Evolutionary conservation across 2,797 vertebrate species (phyloP).

Genomic region (Mus minutoides): DNA sequence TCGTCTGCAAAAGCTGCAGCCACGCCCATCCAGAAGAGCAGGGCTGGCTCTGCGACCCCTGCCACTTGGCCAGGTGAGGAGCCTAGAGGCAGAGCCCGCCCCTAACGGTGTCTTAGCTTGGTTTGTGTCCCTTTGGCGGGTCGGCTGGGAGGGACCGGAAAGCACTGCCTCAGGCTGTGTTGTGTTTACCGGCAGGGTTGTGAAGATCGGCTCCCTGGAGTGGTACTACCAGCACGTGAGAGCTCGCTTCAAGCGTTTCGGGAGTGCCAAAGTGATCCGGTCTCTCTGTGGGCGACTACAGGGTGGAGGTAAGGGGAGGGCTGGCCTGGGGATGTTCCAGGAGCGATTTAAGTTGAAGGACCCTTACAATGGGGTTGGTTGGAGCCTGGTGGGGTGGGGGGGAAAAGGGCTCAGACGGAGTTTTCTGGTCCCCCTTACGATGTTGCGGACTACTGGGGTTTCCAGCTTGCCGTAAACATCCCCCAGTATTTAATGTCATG

Average conservation of each 20-base stretch:
- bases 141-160: accelerated
- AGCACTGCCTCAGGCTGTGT: conserved; percentile 80
- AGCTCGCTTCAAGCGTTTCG: conserved; percentile 94
- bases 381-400: too few relatives aligned
- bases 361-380: not conserved
- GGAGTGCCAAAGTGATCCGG: conserved; percentile 95
- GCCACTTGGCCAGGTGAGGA: conserved; percentile 92
- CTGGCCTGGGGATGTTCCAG: accelerated
- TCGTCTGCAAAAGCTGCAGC: conserved; percentile 93
- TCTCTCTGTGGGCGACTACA: conserved; percentile 92
- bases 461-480: not conserved
- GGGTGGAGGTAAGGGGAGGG: conserved; percentile 83
- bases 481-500: not conserved
- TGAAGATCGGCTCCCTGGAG: conserved; percentile 94
- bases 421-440: not conserved
- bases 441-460: not conserved
- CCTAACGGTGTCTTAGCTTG: not conserved
- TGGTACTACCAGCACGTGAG: conserved; percentile 95
- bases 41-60: conserved; percentile 96
- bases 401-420: not conserved
- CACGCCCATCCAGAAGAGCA: conserved; percentile 93
- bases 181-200: conserved; percentile 90
- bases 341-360: too few relatives aligned
- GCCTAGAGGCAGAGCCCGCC: accelerated
- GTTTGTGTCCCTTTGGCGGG: accelerated